These are phyloP conservation scores for Ochropacha duplaris DNA, from an alignment of 2,888 invertebrate species.

Conservation along the genomic window DNA sequence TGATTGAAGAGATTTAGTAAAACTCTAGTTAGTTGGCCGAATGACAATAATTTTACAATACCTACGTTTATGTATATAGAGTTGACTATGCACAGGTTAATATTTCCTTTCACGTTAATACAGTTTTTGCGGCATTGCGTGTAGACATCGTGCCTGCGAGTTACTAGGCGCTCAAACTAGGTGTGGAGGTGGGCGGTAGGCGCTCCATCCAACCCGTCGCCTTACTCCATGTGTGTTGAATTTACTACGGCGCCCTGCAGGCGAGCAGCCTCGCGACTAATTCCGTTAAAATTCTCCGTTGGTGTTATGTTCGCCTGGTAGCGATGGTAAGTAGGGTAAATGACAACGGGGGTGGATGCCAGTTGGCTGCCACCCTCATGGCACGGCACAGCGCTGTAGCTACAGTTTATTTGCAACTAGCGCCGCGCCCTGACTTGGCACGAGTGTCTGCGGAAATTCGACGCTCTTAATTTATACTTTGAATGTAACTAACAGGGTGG, in stretches of 20 bases:
- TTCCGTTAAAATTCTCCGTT: conserved; percentile 80
- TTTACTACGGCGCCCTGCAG: conserved; percentile 80
- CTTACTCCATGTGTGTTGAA: conserved; percentile 64
- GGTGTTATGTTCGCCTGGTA: conserved; percentile 75
- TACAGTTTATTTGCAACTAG: conserved; percentile 42
- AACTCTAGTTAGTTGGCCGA: no score
- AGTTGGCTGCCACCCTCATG: conserved; percentile 43
- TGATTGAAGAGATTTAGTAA: no score
- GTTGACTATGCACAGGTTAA: conserved; percentile 44
- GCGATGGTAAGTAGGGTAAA: conserved; percentile 71
- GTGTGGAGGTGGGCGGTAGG: conserved; percentile 46
- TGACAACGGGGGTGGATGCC: conserved; percentile 66
- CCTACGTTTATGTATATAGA: conserved; percentile 12
- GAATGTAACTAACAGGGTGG: conserved; percentile 3
- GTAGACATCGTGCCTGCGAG: conserved; percentile 62
- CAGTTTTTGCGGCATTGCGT: conserved; percentile 71
- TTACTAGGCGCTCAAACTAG: conserved; percentile 71
- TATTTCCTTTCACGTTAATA: conserved; percentile 44
- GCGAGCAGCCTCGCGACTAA: conserved; percentile 71
- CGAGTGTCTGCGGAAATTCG: conserved; percentile 12
- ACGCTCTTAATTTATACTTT: neutral
- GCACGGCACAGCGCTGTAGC: conserved; percentile 46
- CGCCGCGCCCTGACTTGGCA: conserved; percentile 52
- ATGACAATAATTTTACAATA: neutral
- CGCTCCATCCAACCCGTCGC: conserved; percentile 39